These are phyloP conservation scores for Oryzias woworae DNA, from an alignment of 2,113 vertebrate genomes.

Conservation along the genomic window DNA sequence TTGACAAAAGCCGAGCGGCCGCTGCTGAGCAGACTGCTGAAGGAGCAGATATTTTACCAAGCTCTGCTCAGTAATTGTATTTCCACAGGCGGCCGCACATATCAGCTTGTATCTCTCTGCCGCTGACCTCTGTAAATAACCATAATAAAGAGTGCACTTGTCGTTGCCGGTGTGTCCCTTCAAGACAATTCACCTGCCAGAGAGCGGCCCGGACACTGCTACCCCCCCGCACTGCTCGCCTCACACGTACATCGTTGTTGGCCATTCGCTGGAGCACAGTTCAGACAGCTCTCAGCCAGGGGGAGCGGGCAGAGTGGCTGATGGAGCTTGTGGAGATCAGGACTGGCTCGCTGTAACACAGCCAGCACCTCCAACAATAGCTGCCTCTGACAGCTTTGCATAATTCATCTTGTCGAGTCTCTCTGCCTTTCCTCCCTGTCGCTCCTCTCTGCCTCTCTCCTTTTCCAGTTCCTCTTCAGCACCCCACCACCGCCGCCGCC, in stretches of 20 bases:
- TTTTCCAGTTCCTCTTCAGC: constrained; percentile 59
- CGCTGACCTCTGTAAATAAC: constrained; percentile 72
- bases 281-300: constrained; percentile 57
- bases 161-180: constrained; percentile 46
- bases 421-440: constrained; percentile 22
- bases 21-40: constrained; percentile 65
- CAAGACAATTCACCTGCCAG: constrained; percentile 68
- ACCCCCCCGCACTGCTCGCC: background rate
- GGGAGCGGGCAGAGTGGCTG: constrained; percentile 72
- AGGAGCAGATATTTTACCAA: constrained; percentile 72
- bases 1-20: constrained; percentile 53
- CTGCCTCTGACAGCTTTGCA: constrained; percentile 86
- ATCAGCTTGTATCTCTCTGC: constrained; percentile 76
- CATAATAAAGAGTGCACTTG: constrained; percentile 61
- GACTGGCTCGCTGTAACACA: constrained; percentile 65
- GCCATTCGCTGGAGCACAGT: constrained; percentile 65
- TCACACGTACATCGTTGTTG: constrained; percentile 42
- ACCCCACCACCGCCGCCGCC: constrained; percentile 7
- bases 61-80: constrained; percentile 77
- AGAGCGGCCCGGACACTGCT: constrained; percentile 12
- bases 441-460: constrained; percentile 41
- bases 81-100: constrained; percentile 71
- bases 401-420: constrained; percentile 84
- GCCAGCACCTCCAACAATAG: constrained; percentile 81
- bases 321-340: constrained; percentile 65